Conservation (phyloP, 2,113 vertebrate genomes). For the Rhodinocichla rosea region DNA sequence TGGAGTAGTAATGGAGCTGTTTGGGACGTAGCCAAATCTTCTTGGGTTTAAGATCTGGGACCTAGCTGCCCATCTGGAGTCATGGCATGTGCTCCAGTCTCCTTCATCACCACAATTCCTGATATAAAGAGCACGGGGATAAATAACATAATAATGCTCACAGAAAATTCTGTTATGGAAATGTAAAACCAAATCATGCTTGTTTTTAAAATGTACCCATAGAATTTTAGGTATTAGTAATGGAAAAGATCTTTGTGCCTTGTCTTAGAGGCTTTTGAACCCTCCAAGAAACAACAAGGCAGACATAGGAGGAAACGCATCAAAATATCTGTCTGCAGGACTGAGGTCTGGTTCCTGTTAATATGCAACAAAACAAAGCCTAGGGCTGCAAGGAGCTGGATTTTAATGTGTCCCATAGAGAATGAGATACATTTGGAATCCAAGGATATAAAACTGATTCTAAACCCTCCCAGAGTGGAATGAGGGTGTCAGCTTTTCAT, state of each 20-base stretch:
- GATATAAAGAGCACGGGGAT: not conserved
- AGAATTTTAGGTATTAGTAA: not conserved
- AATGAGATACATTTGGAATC: not conserved
- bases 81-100: not conserved
- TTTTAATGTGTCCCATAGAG: not conserved
- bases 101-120: not conserved
- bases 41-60: not conserved
- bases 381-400: not conserved
- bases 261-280: not conserved
- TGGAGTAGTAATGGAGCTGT: not conserved
- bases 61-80: not conserved
- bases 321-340: not conserved
- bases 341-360: not conserved
- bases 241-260: not conserved
- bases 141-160: not conserved
- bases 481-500: not conserved
- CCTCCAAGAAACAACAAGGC: not conserved
- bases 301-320: not conserved
- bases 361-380: not conserved
- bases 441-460: not conserved
- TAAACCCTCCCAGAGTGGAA: not conserved
- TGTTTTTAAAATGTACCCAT: not conserved
- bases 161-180: not conserved
- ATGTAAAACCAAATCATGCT: not conserved
- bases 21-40: not conserved